Percentiles rank a stretch among this genome's conserved stretches.
phyloP scores from a whole-genome alignment of 2,113 vertebrate species.

The Tachysurus fulvidraco region DNA sequence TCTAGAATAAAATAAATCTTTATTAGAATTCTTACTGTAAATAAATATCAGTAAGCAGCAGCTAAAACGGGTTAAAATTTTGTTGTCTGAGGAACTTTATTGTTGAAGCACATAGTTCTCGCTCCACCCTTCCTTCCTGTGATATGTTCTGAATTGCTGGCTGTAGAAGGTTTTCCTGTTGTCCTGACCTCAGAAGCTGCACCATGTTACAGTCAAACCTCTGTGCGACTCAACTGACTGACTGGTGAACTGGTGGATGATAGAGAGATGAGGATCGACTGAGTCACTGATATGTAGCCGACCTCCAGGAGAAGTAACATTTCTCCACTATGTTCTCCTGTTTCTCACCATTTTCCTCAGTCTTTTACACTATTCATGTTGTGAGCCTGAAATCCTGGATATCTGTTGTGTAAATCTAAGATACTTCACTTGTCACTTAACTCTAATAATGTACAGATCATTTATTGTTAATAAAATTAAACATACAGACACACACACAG shows the following conservation, averaged over 20 bases:
- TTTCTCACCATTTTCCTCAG: neutral
- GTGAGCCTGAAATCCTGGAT: too few relatives aligned
- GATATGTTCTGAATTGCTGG: neutral
- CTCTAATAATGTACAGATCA: neutral
- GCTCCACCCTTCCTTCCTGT: neutral
- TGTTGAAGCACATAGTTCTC: neutral
- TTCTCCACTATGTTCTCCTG: neutral
- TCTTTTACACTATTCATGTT: too few relatives aligned
- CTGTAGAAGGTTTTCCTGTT: neutral
- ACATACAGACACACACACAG: neutral
- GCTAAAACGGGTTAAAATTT: neutral
- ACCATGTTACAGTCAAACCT: neutral
- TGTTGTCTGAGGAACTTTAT: neutral
- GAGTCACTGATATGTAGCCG: too few relatives aligned
- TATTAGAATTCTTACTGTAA: too few relatives aligned
- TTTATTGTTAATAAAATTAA: neutral
- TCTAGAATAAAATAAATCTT: neutral
- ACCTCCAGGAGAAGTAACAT: neutral
- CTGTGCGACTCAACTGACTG: too few relatives aligned
- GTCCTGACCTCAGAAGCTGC: neutral
- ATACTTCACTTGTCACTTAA: too few relatives aligned
- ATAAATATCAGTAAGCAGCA: too few relatives aligned
- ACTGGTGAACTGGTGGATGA: too few relatives aligned
- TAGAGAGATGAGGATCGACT: too few relatives aligned
- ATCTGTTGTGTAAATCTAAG: too few relatives aligned